Base-by-base conservation (phyloP, 2,113 vertebrate species). In the Nibea albiflora region DNA sequence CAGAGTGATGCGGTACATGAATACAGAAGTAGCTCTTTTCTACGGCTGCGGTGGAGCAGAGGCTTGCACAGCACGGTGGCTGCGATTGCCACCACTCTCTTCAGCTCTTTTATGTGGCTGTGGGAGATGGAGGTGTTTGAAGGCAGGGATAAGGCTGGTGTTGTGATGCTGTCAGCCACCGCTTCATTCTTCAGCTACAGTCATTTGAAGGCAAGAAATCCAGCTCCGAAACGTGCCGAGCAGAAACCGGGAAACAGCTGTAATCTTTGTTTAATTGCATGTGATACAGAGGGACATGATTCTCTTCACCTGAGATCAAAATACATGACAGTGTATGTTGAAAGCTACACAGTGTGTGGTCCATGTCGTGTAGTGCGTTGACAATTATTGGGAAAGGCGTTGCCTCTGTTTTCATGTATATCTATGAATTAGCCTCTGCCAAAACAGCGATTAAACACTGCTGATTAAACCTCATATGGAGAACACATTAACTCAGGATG, bases 111-210 rank as follows among this genome's bases (percentile, higher is more conserved):
- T 76, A 93, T 94, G 90, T 92, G 81, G 69, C 78, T 78, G 53
- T 76, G 85, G 76, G 87, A 93, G 90, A 91, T 80, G 57, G 86
- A 90, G 88, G 89, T 66, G 89, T 94, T 93, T 93, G 92, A 95
- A 95, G 90, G 78, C 73, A 65, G 58, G 73, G 84, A 87, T 85
- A 88, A 86, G 83, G 81, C 83, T 83, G 76, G 28, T 84, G 85
- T 78, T 76, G 81, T 78, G 87, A 76, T 60, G 35, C 78, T 58
- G 81, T 72, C 89, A 84, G 73, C 61, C 76, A 35, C 65, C 2
- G 44, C 74, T 87, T 81, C 74, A 16, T 86, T 83, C 72, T 66
- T 60, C 69, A 28, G 74, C 74, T 67, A 17, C 62, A 54, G 69
- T 71, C 56, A 80, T 88, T 86, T 90, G 66, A 92, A 91, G 89